A percentile compares a stretch with the other conserved stretches of the same genome.
Conservation (phyloP, 2,888 invertebrate genomes). For the Macroteleia sp. region DNA sequence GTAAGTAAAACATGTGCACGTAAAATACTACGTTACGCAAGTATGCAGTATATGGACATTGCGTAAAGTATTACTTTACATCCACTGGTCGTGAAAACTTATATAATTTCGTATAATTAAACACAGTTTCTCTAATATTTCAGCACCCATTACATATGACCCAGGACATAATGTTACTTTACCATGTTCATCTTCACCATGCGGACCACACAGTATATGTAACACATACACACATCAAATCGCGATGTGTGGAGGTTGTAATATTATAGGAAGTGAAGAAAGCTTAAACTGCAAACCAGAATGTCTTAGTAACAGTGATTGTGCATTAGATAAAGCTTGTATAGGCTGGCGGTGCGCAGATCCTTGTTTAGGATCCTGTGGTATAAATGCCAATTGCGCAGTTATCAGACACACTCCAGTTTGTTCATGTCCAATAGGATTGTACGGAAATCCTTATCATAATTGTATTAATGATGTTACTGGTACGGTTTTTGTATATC, state of each 20-base stretch:
- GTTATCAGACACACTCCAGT: conserved; percentile 91
- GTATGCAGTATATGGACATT: no score
- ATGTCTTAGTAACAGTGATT: conserved; percentile 92
- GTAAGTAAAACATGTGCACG: no score
- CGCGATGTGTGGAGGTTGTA: conserved; percentile 92
- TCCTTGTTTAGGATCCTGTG: conserved; percentile 90
- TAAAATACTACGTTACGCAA: no score
- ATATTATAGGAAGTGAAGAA: conserved; percentile 87
- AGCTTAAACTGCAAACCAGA: conserved; percentile 92
- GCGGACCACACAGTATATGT: conserved; percentile 88
- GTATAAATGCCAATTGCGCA: conserved; percentile 90
- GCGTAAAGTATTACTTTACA: no score
- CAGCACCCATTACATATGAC: conserved; percentile 68
- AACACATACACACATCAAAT: conserved; percentile 89
- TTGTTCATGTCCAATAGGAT: conserved; percentile 92
- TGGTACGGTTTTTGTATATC: conserved; percentile 35
- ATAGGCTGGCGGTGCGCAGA: conserved; percentile 88
- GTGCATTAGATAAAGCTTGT: conserved; percentile 90
- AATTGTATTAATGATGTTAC: conserved; percentile 90
- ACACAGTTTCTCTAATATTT: no score
- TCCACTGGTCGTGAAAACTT: no score
- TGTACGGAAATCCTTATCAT: conserved; percentile 91
- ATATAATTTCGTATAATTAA: no score
- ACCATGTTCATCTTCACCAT: conserved; percentile 92
- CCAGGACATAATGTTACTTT: conserved; percentile 85